These are phyloP conservation scores for Volucella inflata DNA, from an alignment of 2,888 invertebrate genomes.

Conservation along the genomic window DNA sequence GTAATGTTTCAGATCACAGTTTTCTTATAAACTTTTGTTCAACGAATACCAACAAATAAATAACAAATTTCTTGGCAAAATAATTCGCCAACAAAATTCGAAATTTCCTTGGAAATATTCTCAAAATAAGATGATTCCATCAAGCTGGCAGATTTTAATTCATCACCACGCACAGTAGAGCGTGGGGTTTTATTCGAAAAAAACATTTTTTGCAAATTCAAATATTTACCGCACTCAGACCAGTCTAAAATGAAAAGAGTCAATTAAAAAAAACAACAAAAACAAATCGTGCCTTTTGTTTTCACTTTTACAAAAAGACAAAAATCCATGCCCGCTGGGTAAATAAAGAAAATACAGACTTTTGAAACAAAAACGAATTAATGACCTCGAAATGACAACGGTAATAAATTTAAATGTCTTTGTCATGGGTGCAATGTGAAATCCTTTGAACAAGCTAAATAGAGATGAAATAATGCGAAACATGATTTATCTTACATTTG, in stretches of 20 bases:
- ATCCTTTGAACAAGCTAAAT: not conserved
- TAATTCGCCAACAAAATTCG: not conserved
- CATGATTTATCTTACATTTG: no score
- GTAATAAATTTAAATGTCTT: constrained; percentile 34
- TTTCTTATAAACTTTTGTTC: not conserved
- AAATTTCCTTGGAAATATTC: not conserved
- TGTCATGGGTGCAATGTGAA: not conserved
- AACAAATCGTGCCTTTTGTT: not conserved
- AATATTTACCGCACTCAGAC: no score
- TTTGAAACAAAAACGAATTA: constrained; percentile 5
- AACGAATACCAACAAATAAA: not conserved
- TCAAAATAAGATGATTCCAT: no score
- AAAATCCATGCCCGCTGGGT: constrained; percentile 1
- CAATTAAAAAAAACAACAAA: not conserved
- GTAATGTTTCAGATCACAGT: no score
- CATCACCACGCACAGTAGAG: not conserved
- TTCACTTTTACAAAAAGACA: not conserved
- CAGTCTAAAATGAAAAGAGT: not conserved
- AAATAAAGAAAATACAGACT: constrained; percentile 20
- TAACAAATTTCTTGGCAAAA: not conserved
- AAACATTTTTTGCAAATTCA: constrained; percentile 9
- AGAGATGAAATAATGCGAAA: no score
- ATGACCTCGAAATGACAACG: constrained; percentile 30
- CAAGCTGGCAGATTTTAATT: not conserved
- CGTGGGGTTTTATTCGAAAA: not conserved